Percentiles rank a stretch among this genome's conserved stretches.
Conservation (phyloP, 2,113 vertebrate genomes). For the Morone chrysops region DNA sequence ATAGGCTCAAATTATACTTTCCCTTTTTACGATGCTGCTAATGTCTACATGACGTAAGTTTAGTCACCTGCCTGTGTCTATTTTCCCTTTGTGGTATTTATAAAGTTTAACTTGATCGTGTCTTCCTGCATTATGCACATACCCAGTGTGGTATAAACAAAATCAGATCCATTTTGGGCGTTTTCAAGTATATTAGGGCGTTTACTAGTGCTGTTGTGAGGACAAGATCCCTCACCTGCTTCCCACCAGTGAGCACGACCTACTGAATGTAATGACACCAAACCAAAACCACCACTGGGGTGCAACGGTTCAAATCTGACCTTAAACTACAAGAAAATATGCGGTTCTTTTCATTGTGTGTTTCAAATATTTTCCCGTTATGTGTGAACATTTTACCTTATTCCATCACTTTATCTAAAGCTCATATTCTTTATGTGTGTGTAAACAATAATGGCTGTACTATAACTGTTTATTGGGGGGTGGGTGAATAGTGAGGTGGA, state of each 20-base stretch:
- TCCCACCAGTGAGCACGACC: background rate
- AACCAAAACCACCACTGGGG: too few relatives aligned
- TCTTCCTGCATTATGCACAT: background rate
- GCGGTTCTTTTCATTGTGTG: background rate
- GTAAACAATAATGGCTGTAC: constrained; percentile 46
- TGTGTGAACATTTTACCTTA: background rate
- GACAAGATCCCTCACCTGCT: background rate
- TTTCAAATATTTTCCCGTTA: background rate
- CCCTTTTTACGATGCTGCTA: background rate
- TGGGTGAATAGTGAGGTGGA: constrained; percentile 31
- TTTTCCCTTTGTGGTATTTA: too few relatives aligned
- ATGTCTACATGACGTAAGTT: background rate
- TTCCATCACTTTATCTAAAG: background rate
- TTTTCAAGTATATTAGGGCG: background rate
- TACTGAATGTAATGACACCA: background rate
- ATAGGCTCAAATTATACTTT: background rate
- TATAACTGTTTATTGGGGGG: constrained; percentile 37
- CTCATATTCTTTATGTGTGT: background rate
- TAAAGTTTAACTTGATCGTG: background rate
- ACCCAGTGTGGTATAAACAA: background rate
- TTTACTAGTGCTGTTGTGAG: background rate
- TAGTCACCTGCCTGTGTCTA: background rate
- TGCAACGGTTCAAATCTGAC: too few relatives aligned
- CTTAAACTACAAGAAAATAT: background rate
- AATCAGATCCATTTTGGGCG: background rate